phyloP scores from a whole-genome alignment of 2,113 vertebrate genomes.

The Erythrolamprus reginae region DNA sequence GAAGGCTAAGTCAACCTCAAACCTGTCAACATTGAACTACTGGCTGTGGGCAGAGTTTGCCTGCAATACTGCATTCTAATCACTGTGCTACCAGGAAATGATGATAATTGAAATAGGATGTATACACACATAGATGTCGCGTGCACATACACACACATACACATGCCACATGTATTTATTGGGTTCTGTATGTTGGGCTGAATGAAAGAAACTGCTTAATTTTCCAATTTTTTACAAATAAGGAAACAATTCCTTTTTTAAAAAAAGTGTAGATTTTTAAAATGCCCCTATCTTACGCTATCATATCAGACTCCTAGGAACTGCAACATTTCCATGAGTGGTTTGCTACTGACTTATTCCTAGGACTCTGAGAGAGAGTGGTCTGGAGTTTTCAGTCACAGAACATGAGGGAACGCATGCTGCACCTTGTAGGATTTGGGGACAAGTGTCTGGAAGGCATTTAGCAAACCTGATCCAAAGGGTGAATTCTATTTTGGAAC shows the following conservation, averaged over 20 bases:
- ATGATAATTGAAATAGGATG: neutral
- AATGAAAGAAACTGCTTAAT: neutral
- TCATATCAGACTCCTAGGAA: neutral
- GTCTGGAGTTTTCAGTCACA: neutral
- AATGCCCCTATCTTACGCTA: neutral
- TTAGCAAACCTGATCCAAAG: neutral
- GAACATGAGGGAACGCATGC: neutral
- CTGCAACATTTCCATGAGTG: neutral
- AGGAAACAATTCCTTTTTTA: neutral
- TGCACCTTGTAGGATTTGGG: neutral
- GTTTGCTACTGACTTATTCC: neutral
- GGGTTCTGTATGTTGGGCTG: neutral
- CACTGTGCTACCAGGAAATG: too few species aligned
- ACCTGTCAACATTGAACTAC: too few species aligned
- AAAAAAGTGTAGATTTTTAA: neutral
- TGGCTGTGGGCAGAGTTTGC: too few species aligned
- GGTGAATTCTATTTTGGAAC: neutral
- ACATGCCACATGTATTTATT: neutral
- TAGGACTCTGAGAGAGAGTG: neutral
- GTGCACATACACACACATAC: too few species aligned
- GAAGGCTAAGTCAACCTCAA: too few species aligned
- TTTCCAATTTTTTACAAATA: neutral
- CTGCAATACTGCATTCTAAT: too few species aligned
- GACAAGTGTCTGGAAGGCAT: neutral
- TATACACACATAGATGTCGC: too few species aligned